Percentiles rank a stretch among this genome's conserved stretches.
phyloP scores from a whole-genome alignment of 23 tunicate genomes.

The Styela plicata region DNA sequence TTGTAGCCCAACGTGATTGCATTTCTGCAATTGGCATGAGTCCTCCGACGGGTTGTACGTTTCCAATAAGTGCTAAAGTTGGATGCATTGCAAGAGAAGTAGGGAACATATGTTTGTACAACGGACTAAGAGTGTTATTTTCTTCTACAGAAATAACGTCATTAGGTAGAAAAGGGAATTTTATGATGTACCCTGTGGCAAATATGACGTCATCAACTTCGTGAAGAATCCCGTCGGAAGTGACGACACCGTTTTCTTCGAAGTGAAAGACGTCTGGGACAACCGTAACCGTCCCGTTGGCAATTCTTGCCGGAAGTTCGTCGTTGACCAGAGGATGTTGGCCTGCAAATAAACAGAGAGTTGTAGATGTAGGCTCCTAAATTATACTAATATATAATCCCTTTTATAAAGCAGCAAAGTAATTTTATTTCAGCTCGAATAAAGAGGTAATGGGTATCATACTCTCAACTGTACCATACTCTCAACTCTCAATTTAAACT shows the following conservation, averaged over 20 bases:
- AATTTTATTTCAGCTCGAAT: too few species aligned
- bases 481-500: too few species aligned
- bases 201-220: slow-evolving; percentile 74
- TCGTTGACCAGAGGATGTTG: slow-evolving; percentile 82
- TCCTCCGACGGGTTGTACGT: slow-evolving; percentile 75
- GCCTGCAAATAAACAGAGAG: too few species aligned
- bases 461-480: too few species aligned
- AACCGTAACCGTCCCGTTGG: slow-evolving; percentile 47
- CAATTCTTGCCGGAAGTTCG: slow-evolving; percentile 57
- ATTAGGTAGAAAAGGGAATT: slow-evolving; percentile 49
- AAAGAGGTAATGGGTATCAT: too few species aligned
- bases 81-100: slow-evolving; percentile 9
- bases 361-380: too few species aligned
- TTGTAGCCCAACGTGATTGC: slow-evolving; percentile 74
- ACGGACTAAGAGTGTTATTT: slow-evolving; percentile 21
- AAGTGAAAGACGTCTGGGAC: slow-evolving; percentile 50
- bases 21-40: slow-evolving; percentile 70
- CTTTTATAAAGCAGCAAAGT: too few species aligned
- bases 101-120: slow-evolving; percentile 74
- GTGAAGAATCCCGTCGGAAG: slow-evolving; percentile 58
- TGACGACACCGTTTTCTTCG: slow-evolving; percentile 45
- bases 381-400: too few species aligned
- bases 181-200: slow-evolving; percentile 66
- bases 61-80: slow-evolving; percentile 64
- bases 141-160: slow-evolving; percentile 10